phyloP scores from a whole-genome alignment of 2,888 invertebrate species.

The Penaeus monodon region DNA sequence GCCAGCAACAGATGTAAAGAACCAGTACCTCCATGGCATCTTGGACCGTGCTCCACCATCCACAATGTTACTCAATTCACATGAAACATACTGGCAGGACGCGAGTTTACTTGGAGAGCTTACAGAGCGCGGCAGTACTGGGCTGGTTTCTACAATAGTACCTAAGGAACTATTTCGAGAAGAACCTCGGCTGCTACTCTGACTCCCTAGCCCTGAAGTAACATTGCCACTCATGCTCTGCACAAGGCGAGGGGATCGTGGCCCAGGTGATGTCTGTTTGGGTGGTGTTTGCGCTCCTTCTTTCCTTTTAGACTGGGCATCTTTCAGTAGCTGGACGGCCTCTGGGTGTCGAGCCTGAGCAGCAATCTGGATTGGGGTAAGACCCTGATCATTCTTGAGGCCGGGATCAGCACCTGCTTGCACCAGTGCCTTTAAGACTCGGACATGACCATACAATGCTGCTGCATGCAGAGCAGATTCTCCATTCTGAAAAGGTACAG shows the following conservation, averaged over 20 bases:
- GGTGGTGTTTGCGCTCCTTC: conserved; percentile 42
- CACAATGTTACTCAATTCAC: conserved; percentile 62
- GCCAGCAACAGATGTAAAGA: conserved; percentile 51
- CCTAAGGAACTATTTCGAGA: conserved; percentile 62
- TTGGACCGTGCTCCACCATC: conserved; percentile 56
- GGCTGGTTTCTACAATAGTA: conserved; percentile 64
- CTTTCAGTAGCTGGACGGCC: conserved; percentile 54
- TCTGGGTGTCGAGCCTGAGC: conserved; percentile 76
- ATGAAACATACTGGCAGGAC: conserved; percentile 57
- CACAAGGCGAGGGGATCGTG: conserved; percentile 47
- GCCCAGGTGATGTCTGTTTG: conserved; percentile 45
- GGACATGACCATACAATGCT: conserved; percentile 91
- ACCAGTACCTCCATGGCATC: conserved; percentile 29
- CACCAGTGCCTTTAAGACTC: conserved; percentile 85
- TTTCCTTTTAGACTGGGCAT: conserved; percentile 50
- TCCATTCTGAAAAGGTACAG: conserved; percentile 67
- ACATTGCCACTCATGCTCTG: conserved; percentile 40
- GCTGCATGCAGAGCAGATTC: conserved; percentile 92
- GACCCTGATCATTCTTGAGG: conserved; percentile 86
- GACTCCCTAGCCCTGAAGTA: conserved; percentile 32
- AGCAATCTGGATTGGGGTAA: conserved; percentile 93
- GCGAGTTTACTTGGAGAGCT: conserved; percentile 40
- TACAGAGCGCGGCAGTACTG: conserved; percentile 49
- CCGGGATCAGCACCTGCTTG: conserved; percentile 89
- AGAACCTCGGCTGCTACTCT: conserved; percentile 58